A percentile compares a stretch with the other conserved stretches of the same genome.
Evolutionary conservation across 2,888 invertebrate species (phyloP).

Genomic region (Alsophila aescularia): DNA sequence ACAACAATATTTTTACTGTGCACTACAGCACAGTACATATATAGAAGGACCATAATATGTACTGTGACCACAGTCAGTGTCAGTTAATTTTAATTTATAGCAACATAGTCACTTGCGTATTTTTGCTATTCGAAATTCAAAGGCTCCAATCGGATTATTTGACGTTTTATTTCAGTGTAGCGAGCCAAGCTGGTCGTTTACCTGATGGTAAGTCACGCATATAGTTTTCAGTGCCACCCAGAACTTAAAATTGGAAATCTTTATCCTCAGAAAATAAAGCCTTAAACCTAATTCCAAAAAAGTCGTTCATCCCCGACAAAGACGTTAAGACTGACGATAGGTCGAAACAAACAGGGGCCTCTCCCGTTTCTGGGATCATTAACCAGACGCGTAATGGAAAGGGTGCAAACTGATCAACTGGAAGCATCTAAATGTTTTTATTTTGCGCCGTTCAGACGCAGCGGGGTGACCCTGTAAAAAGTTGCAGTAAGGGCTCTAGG

Average conservation of each 20-base stretch:
- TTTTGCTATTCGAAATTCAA: too few species aligned
- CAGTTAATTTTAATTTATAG: too few species aligned
- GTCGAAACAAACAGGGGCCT: constrained; percentile 18
- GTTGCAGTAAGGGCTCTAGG: constrained; percentile 21
- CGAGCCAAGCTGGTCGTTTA: too few species aligned
- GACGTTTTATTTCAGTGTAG: too few species aligned
- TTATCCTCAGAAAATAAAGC: constrained; percentile 15
- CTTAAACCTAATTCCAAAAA: constrained; percentile 13
- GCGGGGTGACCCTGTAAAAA: constrained; percentile 22
- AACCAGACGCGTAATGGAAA: constrained; percentile 74
- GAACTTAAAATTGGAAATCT: too few species aligned
- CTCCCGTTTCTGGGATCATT: constrained; percentile 63
- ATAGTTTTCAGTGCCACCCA: too few species aligned
- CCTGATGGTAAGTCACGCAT: too few species aligned
- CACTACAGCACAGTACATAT: too few species aligned
- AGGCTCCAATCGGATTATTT: too few species aligned
- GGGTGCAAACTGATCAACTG: constrained; percentile 78
- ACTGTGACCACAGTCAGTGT: too few species aligned
- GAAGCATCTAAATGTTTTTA: constrained; percentile 77
- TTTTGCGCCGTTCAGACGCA: constrained; percentile 54
- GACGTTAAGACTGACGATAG: constrained; percentile 19
- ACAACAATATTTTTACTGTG: not conserved
- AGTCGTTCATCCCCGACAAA: constrained; percentile 12
- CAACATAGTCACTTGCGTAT: too few species aligned
- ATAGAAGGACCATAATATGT: too few species aligned